These are phyloP conservation scores for Harmothoe impar DNA, from an alignment of 2,888 invertebrate species.

Conservation along the genomic window DNA sequence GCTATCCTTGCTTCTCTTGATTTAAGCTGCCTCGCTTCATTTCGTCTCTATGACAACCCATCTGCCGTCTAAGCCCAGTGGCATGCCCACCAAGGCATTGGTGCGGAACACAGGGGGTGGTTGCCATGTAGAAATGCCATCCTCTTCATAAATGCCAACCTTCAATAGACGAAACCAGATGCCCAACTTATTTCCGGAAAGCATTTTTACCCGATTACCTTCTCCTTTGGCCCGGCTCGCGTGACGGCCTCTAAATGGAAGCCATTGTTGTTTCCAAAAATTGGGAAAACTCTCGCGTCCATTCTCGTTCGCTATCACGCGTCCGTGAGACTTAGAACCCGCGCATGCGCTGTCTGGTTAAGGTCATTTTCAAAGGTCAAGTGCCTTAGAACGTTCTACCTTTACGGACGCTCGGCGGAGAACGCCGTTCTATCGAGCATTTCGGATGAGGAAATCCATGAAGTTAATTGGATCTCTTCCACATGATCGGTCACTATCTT, in stretches of 20 bases:
- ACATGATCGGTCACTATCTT: neutral
- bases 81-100: no score
- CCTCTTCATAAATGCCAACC: neutral
- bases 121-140: neutral
- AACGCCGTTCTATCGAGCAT: neutral
- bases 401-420: neutral
- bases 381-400: neutral
- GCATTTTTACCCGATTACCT: conserved; percentile 30
- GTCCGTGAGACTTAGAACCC: neutral
- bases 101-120: neutral
- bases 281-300: neutral
- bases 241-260: neutral
- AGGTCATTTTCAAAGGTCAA: conserved; percentile 20
- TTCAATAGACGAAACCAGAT: neutral
- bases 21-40: conserved; percentile 2
- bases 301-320: conserved; percentile 30
- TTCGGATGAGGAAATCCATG: conserved; percentile 26
- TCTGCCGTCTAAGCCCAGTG: neutral
- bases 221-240: neutral
- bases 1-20: neutral
- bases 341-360: conserved; percentile 35
- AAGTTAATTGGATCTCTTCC: conserved; percentile 30
- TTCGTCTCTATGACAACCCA: neutral
- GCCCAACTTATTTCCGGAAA: conserved; percentile 44
- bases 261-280: neutral